Base-by-base conservation (phyloP, 1,140 invertebrate species). In the Saccostrea echinata region DNA sequence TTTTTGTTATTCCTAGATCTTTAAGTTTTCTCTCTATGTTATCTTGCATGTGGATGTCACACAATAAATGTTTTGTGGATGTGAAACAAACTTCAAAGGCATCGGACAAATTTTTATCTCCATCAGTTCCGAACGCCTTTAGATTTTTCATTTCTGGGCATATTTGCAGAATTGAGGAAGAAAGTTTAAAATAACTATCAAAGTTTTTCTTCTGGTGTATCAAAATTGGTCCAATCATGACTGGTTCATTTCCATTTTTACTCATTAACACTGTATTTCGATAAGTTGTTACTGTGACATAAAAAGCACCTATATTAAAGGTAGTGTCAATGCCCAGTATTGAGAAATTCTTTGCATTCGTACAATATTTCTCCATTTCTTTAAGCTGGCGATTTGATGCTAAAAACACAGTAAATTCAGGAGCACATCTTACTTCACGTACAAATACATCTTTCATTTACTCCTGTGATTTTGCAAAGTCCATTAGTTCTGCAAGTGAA, bases 11-110 rank as follows among this genome's bases (percentile, higher is more conserved):
- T 21, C 43, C 35, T 21, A 33, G 24, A 51, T 33, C 33, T 21
- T 83, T 83, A 30, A 83, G 21, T 27, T 83, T 83, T 83, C 43
- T 83, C n/a, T 83, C 11, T 21, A 83, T 83, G 35, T 83, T 83
- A 43, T 83, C 81, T 43, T 35, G 16, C 81, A 83, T 83, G 81
- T 83, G 81, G 16, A 51, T 43, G 35, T 83, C 81, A 51, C 81
- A 83, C 43, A 43, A 83, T 51, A 83, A 52, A 83, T 83, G 35
- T 83, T 83, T 83, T 51, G 33, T 18, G 43, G 35, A 33, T 21
- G 81, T 43, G 24, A 83, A 83, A n/a, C 33, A 51, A 13, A 52
- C 33, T 43, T 83, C 27, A 43, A 83, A 51, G 33, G 81, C 81
- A 43, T 51, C 52, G 12, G 76, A 81, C 76, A 81, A 35, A 81